Percentiles rank a stretch among this genome's conserved stretches.
These are phyloP conservation scores for Actinia tenebrosa DNA, from an alignment of 64 coral and sea anemone genomes.

Conservation along the genomic window DNA sequence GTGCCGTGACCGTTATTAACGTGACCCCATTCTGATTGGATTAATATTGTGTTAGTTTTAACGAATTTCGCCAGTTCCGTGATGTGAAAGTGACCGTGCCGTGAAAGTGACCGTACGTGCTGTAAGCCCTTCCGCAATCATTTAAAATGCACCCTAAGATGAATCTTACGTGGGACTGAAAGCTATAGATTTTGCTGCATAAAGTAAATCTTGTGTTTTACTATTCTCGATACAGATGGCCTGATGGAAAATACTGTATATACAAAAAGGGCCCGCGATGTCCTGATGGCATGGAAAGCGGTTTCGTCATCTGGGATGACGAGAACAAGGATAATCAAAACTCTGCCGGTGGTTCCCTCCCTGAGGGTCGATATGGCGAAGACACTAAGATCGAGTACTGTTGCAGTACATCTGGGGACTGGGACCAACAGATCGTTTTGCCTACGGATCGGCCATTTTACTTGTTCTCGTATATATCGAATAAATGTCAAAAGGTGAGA, in stretches of 20 bases:
- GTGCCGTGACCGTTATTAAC: too few relatives aligned
- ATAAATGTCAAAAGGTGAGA: conserved; percentile 83
- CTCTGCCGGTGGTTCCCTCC: conserved; percentile 52
- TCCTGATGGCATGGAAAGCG: conserved; percentile 66
- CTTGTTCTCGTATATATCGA: conserved; percentile 73
- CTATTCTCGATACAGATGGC: conserved; percentile 52
- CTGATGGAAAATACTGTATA: conserved; percentile 93
- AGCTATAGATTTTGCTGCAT: too few relatives aligned
- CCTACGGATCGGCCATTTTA: conserved; percentile 77
- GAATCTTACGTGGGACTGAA: too few relatives aligned
- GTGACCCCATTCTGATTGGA: too few relatives aligned
- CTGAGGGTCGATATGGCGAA: conserved; percentile 76
- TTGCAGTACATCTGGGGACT: conserved; percentile 75
- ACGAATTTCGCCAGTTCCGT: too few relatives aligned
- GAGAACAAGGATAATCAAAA: conserved; percentile 95
- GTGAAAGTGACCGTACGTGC: too few relatives aligned
- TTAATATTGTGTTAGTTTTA: too few relatives aligned
- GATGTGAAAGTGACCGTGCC: too few relatives aligned
- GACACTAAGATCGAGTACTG: conserved; percentile 92
- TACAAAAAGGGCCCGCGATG: conserved; percentile 84
- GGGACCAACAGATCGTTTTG: conserved; percentile 45
- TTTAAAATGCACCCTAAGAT: too few relatives aligned
- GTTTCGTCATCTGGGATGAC: conserved; percentile 97
- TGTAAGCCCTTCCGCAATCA: neutral
- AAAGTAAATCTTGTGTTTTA: too few relatives aligned